Base-by-base conservation (phyloP, 2,113 vertebrate genomes). In the Hemiprocne comata region DNA sequence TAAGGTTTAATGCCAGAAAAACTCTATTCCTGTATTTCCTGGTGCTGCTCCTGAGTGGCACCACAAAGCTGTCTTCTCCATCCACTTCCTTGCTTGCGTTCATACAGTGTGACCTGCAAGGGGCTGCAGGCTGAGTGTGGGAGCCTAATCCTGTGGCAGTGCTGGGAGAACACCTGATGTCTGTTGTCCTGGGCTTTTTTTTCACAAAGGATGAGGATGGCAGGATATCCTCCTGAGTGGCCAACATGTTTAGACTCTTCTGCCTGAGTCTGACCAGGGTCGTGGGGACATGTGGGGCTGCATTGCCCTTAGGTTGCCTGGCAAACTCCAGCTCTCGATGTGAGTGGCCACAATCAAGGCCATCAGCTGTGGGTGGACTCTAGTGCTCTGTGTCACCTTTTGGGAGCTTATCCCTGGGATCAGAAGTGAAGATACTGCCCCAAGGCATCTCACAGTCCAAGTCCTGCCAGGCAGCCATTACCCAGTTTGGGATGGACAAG, bases 211-310 rank as follows among this genome's bases (percentile, higher is more conserved):
- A 15, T 53, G 46, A 82, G 14, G 51, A 57, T 3, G 5, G 8
- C 14, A 29, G 23, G 23, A 71, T 58, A 62, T 86, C 36, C 36
- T 82, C 40, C 15, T 25, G 46, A 13, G 38, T 36, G 14, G 46
- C 34, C 40, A 66, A 33, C 7, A 2, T n/a, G 51, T 33, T 64
- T 33, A 19, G 13, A 58, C 11, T 31, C 12, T 21, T 74, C 31
- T 50, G 20, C 40, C 10, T 2, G 6, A 73, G n/a, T 26, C 24
- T 73, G 55, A 46, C 21, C 16, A 40, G 3, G 4, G 33, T 19
- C 33, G 8, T 1, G 6, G 23, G 29, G 8, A 81, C 33, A 44
- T 0, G 2, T 33, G 28, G 20, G 21, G 16, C 17, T 1, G 1
- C 9, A 24, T 48, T 21, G 62, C 24, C 42, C 11, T 26, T 31